Base-by-base conservation (phyloP, 2,888 invertebrate species). In the Caenorhabditis auriculariae region DNA sequence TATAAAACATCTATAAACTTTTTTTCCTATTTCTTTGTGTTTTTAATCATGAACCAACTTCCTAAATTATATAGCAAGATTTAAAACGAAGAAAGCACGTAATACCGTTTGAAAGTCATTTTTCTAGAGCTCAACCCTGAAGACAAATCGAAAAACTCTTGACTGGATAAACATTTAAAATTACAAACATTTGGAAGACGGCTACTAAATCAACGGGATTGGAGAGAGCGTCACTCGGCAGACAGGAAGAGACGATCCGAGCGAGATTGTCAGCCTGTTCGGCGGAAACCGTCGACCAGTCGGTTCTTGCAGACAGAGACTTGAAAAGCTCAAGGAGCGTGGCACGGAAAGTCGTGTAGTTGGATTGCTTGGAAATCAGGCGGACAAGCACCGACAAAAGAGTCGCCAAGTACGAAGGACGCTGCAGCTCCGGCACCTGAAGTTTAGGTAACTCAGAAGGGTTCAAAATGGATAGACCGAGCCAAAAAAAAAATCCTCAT, bases 311-410 rank as follows among this genome's bases (percentile, higher is more conserved):
- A 6, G 67, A 54, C 23, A 79, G 35, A 3, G 54, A 48, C 43
- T 68, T 73, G n/a, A 74, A 48, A 15, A 77, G 47, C n/a, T 71
- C 68, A 15, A 69, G 55, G 39, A 79, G 52, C 7, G 77, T 75
- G 9, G 78, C 79, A 2, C 77, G 66, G 12, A 76, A 72, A 70
- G 75, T 66, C 17, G 63, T 66, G 38, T 73, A 73, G 52, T 75
- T 72, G 24, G 58, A 49, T 7, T 57, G 56, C 35, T 60, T 52
- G n/a, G 67, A 57, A 23, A 58, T 69, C 29, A 63, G 54, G 29
- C 72, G 59, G 6, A 60, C 65, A 6, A 72, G 58, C 28, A 74
- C 69, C 24, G 56, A 66, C 39, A 73, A 60, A 15, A 75, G 52
- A 12, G 71, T 55, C 1, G 77, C 67, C 32, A 76, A 55, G 51